Percentiles rank a stretch among this genome's conserved stretches.
Evolutionary conservation across 92 coral and sea anemone genomes (phyloP).

Genomic region (Hydrozoanthus gracilis): DNA sequence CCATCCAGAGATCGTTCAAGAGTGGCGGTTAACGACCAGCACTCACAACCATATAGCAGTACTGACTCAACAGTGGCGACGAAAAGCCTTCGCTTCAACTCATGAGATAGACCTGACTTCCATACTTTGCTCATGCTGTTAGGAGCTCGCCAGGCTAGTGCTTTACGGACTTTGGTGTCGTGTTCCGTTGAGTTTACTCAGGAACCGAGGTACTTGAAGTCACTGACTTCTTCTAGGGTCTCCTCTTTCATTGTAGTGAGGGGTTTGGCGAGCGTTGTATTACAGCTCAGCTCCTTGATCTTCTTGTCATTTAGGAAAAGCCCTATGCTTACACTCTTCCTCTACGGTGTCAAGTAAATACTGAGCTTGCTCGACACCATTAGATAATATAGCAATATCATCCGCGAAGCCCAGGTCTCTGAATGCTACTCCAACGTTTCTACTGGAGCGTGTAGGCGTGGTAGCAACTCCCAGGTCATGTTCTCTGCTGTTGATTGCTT

Average conservation of each 20-base stretch:
- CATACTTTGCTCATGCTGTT: conserved; percentile 1
- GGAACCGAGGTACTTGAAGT: conserved; percentile 7
- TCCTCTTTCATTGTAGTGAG: not conserved
- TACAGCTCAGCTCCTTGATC: not conserved
- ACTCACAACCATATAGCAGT: not conserved
- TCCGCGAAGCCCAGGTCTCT: not conserved
- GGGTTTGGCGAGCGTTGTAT: not conserved
- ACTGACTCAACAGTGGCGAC: not conserved
- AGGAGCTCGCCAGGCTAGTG: not conserved
- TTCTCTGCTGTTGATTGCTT: not conserved
- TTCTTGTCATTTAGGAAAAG: not conserved
- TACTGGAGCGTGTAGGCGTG: not conserved
- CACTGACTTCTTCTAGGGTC: not conserved
- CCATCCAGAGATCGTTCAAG: too few species aligned
- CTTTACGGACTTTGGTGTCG: conserved; percentile 28
- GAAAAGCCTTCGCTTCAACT: not conserved
- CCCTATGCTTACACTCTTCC: not conserved
- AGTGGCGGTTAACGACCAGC: not conserved
- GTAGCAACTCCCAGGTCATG: not conserved
- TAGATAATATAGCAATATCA: conserved; percentile 4
- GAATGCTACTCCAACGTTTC: not conserved
- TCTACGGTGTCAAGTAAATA: not conserved
- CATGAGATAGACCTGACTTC: not conserved
- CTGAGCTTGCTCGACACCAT: not conserved
- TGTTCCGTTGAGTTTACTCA: not conserved